Conservation (phyloP, 23 tunicate species). For the Styela clava region DNA sequence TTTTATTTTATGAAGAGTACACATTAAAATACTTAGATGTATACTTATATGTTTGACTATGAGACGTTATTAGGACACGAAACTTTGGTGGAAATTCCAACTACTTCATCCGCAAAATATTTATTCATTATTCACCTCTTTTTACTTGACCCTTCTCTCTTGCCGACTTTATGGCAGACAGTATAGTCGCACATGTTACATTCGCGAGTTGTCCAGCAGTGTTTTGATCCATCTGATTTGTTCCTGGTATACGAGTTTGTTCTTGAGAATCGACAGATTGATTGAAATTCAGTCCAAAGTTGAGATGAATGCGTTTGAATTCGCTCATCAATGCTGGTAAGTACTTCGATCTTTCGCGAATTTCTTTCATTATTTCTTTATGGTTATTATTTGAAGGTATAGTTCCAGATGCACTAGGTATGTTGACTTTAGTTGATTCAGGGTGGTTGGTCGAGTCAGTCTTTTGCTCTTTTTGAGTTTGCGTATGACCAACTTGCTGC, state of each 20-base stretch:
- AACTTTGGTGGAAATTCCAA: too few relatives aligned
- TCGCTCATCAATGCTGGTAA: slow-evolving; percentile 20
- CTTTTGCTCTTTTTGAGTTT: background rate
- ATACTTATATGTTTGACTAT: too few relatives aligned
- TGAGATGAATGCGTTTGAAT: slow-evolving; percentile 1
- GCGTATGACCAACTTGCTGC: background rate
- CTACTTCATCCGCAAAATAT: too few relatives aligned
- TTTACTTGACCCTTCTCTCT: background rate
- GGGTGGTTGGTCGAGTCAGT: background rate
- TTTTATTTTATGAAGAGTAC: too few relatives aligned
- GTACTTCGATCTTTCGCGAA: slow-evolving; percentile 12
- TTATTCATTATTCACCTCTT: slow-evolving; percentile 5
- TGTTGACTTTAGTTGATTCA: background rate
- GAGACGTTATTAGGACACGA: too few relatives aligned
- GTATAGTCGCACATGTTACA: slow-evolving; percentile 15
- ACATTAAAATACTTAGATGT: too few relatives aligned
- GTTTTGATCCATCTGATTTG: background rate
- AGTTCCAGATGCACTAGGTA: background rate
- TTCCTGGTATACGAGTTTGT: background rate
- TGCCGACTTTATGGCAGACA: slow-evolving; percentile 2
- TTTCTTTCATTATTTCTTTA: background rate
- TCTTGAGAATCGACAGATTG: background rate
- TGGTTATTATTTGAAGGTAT: background rate
- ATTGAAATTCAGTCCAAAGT: background rate
- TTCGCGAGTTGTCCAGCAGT: background rate